Evolutionary conservation across 2,888 invertebrate genomes (phyloP), one percentile per base, ranked within the genome.

Genomic region (Chrysopilus asiliformis): DNA sequence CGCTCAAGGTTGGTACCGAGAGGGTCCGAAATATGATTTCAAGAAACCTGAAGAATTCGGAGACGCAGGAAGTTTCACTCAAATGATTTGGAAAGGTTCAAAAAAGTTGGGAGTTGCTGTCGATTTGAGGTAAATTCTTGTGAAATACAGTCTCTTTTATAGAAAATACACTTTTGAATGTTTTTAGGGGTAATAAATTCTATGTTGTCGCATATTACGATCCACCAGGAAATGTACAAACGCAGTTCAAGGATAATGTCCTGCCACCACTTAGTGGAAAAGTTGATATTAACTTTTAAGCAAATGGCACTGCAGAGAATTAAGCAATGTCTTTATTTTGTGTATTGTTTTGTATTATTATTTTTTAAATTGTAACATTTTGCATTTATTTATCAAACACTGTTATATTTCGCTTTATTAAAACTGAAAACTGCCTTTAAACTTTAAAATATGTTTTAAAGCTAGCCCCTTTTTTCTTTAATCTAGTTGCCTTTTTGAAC

Each of bases 51-150:
- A 77, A 1, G 66, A 63, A 6, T 70, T 69, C 43, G 58, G 76
- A 32, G 71, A 70, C 41, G 72, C 78, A 49, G 83, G 83, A 17
- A 83, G 84, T 53, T 83, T 84, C 52, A 74, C 79, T 1, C 84
- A 85, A 64, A 73, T 85, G 6, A 67, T 83, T 24, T 87, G 87
- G 86, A 76, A 76, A 48, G 74, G 71, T 30, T 76, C 75, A 38
- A 72, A 68, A 38, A 77, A 82, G 51, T 56, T 89, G 12, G 89
- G 89, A 1, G 73, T 86, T 0, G 87, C 80, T 80, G 0, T 70
- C 27, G 32, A 32, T 25, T 25, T 31, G n/a, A 38, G 12, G 15
- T 15, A 17, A 4, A 8, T 31, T 29, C 3, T 8, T 10, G n/a
- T 10, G 20, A 10, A n/a, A 4, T n/a, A 24, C 16, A 24, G 13